Evolutionary conservation across 2,113 vertebrate genomes (phyloP).

Genomic region (Machaerirhynchus nigripectus): DNA sequence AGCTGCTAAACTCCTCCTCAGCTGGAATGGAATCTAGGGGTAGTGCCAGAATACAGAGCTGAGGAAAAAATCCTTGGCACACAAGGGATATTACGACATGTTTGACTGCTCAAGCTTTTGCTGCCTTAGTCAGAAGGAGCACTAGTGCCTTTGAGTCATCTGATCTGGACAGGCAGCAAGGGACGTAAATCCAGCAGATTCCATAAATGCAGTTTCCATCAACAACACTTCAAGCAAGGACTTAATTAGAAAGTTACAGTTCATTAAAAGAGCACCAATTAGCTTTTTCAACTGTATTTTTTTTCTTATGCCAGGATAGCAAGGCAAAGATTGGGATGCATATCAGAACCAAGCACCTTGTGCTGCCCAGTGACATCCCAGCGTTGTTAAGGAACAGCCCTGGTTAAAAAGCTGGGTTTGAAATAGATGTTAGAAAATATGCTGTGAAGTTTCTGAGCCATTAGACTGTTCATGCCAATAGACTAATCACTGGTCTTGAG

Average conservation of each 20-base stretch:
- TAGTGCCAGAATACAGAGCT: background rate
- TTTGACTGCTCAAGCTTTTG: background rate
- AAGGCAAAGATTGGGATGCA: background rate
- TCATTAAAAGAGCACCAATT: slow-evolving; percentile 32
- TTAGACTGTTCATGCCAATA: background rate
- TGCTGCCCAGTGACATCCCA: background rate
- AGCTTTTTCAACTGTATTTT: background rate
- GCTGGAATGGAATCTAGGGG: background rate
- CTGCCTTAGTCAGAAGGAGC: background rate
- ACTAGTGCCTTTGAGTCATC: background rate
- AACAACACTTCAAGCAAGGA: background rate
- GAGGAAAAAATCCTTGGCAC: background rate
- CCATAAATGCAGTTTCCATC: background rate
- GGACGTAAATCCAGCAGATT: background rate
- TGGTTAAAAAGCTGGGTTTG: background rate
- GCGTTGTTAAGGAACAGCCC: background rate
- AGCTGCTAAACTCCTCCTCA: background rate
- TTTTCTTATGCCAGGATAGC: background rate
- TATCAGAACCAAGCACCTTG: background rate
- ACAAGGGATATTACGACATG: background rate
- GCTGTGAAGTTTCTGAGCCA: background rate
- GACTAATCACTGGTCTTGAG: background rate
- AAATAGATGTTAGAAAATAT: background rate
- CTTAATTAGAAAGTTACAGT: slow-evolving; percentile 47
- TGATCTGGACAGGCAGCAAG: background rate